These are phyloP conservation scores for Parapristionchus giblindavisi DNA, from an alignment of 2,888 invertebrate genomes.

Conservation along the genomic window DNA sequence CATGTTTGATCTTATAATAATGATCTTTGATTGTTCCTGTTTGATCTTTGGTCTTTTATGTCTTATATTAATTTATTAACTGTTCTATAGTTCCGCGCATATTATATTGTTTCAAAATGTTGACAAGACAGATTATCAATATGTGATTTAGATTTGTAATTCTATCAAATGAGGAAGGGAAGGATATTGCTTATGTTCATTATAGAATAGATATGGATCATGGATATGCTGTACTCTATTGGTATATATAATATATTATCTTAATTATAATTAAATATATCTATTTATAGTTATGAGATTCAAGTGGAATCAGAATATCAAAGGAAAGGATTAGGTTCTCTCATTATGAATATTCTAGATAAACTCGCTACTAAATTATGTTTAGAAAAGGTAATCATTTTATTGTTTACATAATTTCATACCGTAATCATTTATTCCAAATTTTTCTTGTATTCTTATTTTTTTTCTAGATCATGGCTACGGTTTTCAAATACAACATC, in stretches of 20 bases:
- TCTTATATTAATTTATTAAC: conserved; percentile 44
- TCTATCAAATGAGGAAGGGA: conserved; percentile 45
- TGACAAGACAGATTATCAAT: no score
- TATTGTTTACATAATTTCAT: neutral
- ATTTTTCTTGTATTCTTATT: no score
- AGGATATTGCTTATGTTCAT: conserved; percentile 81
- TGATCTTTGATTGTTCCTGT: neutral
- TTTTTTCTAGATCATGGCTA: conserved; percentile 29
- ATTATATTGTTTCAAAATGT: no score
- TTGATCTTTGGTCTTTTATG: conserved; percentile 43
- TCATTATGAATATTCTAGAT: conserved; percentile 31
- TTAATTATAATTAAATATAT: neutral
- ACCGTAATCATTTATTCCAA: neutral
- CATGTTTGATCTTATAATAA: neutral
- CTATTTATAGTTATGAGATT: conserved; percentile 33
- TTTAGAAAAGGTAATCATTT: conserved; percentile 25
- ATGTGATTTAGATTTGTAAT: conserved; percentile 47
- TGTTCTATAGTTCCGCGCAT: neutral
- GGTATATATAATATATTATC: conserved; percentile 73
- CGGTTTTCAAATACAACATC: conserved; percentile 38
- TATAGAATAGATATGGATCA: conserved; percentile 86
- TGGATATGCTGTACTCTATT: conserved; percentile 80
- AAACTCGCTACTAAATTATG: conserved; percentile 21
- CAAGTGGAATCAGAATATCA: conserved; percentile 36
- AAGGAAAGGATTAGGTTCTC: conserved; percentile 35